phyloP scores from a whole-genome alignment of 2,797 vertebrate genomes.

The Gallinago stenura region DNA sequence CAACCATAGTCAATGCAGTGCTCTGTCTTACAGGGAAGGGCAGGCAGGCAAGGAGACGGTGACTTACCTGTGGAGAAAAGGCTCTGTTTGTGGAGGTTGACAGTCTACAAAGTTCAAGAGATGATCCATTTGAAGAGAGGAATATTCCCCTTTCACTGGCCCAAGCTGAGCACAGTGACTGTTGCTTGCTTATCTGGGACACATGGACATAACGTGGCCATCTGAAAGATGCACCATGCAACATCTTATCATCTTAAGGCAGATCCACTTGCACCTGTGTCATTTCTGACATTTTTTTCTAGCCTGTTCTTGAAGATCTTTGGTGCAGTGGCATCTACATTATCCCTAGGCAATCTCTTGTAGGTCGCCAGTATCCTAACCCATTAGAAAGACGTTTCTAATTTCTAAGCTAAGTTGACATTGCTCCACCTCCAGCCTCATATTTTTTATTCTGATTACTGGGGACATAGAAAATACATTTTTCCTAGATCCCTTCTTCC shows the following conservation, averaged over 20 bases:
- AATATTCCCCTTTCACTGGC: neutral
- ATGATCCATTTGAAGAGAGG: neutral
- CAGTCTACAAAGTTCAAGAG: neutral
- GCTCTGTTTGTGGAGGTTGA: neutral
- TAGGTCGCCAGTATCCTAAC: neutral
- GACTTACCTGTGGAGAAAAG: neutral
- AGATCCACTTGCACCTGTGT: neutral
- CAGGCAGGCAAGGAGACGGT: neutral
- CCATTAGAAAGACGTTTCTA: neutral
- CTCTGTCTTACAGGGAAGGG: neutral
- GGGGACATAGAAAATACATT: neutral
- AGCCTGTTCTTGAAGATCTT: neutral
- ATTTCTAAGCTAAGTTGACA: neutral
- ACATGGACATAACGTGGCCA: neutral
- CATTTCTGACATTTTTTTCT: neutral
- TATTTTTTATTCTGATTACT: neutral
- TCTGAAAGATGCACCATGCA: neutral
- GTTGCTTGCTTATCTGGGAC: neutral
- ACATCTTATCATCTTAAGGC: neutral
- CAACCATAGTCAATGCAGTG: neutral
- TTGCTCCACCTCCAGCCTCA: neutral
- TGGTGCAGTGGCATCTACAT: neutral
- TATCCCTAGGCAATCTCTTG: neutral
- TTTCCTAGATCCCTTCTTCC: neutral
- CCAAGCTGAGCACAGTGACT: neutral